These are phyloP conservation scores for Enteromius argenteus DNA, from an alignment of 2,797 vertebrate species.

Conservation along the genomic window DNA sequence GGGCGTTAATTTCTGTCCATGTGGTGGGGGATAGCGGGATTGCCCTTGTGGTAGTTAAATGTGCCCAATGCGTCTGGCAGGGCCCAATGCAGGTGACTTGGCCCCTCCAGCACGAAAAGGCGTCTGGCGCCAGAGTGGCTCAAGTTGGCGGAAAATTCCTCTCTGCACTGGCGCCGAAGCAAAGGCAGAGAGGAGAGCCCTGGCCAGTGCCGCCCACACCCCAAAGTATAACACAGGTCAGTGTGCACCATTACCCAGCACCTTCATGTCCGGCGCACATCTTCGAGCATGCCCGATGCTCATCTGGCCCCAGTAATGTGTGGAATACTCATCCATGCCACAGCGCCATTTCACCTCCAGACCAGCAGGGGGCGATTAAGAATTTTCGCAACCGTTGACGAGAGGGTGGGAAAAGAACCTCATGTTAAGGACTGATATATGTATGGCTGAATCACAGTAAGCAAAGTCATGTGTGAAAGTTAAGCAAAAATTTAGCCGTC, in stretches of 20 bases:
- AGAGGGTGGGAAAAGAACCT: neutral
- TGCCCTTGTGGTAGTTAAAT: slow-evolving; percentile 50
- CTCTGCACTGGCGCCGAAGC: slow-evolving; percentile 55
- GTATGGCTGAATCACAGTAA: slow-evolving; percentile 24
- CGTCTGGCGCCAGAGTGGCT: slow-evolving; percentile 54
- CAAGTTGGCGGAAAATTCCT: slow-evolving; percentile 59
- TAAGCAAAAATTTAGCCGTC: no score
- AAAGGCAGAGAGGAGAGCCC: slow-evolving; percentile 58
- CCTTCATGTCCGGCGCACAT: slow-evolving; percentile 29
- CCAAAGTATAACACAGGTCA: slow-evolving; percentile 39
- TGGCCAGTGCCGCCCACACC: slow-evolving; percentile 55
- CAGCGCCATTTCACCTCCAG: slow-evolving; percentile 46
- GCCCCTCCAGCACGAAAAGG: slow-evolving; percentile 52
- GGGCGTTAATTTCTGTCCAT: slow-evolving; percentile 27
- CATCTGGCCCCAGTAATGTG: slow-evolving; percentile 24
- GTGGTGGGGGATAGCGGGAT: slow-evolving; percentile 36
- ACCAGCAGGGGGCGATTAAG: slow-evolving; percentile 35
- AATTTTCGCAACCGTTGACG: neutral
- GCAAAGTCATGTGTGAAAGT: neutral
- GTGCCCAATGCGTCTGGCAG: slow-evolving; percentile 53
- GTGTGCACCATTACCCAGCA: slow-evolving; percentile 45
- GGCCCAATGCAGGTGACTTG: slow-evolving; percentile 51
- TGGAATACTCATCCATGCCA: slow-evolving; percentile 38
- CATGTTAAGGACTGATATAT: neutral
- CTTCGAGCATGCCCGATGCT: slow-evolving; percentile 39